Evolutionary conservation across 1,140 invertebrate species (phyloP).

Genomic region (Lepeophtheirus salmonis): DNA sequence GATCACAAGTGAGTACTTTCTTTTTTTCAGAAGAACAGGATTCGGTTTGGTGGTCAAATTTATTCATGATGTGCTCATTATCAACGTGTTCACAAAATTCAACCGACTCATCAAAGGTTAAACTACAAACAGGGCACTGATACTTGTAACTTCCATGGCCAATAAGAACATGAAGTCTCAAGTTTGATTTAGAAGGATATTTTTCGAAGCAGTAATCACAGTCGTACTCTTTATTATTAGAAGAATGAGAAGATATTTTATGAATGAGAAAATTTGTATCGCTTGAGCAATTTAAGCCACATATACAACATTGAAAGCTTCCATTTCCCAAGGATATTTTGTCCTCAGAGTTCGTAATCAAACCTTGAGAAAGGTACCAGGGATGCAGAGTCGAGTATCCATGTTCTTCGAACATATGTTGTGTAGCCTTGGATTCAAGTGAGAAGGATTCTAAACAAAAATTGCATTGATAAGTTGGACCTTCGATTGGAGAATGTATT

Average conservation of each 20-base stretch:
- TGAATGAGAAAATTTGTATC: background rate
- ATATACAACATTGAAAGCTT: background rate
- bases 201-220: background rate
- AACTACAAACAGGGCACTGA: constrained; percentile 1
- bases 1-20: background rate
- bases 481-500: background rate
- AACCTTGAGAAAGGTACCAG: background rate
- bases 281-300: background rate
- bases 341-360: background rate
- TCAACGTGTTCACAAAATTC: background rate
- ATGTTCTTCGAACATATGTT: background rate
- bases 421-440: background rate
- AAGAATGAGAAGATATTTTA: background rate
- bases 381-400: background rate
- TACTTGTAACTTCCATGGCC: constrained; percentile 6
- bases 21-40: background rate
- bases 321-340: background rate
- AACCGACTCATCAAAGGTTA: background rate
- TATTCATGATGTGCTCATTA: background rate
- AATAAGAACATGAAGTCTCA: constrained; percentile 1
- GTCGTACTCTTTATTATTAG: background rate
- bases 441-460: background rate
- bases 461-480: background rate
- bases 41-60: background rate
- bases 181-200: background rate